phyloP scores from a whole-genome alignment of 2,797 vertebrate genomes.

The Bradypodion pumilum region DNA sequence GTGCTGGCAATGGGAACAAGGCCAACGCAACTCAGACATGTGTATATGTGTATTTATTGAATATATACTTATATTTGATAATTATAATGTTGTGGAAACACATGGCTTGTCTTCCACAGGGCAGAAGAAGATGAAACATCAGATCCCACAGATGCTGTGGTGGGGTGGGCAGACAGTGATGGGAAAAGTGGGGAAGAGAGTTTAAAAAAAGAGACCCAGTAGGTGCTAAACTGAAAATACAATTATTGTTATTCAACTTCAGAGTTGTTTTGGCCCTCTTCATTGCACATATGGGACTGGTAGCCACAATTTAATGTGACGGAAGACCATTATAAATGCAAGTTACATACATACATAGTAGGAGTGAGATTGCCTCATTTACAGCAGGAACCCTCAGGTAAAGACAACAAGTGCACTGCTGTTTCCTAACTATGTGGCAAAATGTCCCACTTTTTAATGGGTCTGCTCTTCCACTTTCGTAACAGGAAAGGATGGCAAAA shows the following conservation, averaged over 20 bases:
- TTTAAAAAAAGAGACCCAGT: slow-evolving; percentile 35
- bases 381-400: slow-evolving; percentile 58
- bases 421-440: slow-evolving; percentile 54
- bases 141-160: slow-evolving; percentile 47
- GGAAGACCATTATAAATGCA: slow-evolving; percentile 61
- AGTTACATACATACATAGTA: slow-evolving; percentile 54
- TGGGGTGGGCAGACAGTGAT: slow-evolving; percentile 43
- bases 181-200: slow-evolving; percentile 17
- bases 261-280: slow-evolving; percentile 70
- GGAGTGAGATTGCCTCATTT: slow-evolving; percentile 55
- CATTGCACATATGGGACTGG: slow-evolving; percentile 52
- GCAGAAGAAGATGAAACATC: slow-evolving; percentile 20
- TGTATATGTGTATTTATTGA: slow-evolving; percentile 55
- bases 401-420: slow-evolving; percentile 38
- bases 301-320: slow-evolving; percentile 51
- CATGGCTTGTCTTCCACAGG: slow-evolving; percentile 62
- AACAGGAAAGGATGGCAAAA: slow-evolving; percentile 49
- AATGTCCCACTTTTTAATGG: slow-evolving; percentile 49
- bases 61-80: slow-evolving; percentile 66
- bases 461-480: slow-evolving; percentile 55
- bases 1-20: slow-evolving; percentile 6
- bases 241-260: slow-evolving; percentile 54
- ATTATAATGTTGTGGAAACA: slow-evolving; percentile 68
- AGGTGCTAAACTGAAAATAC: slow-evolving; percentile 54
- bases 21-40: slow-evolving; percentile 43